phyloP scores from a whole-genome alignment of 1,140 invertebrate genomes.

The Drosophila sucinea region DNA sequence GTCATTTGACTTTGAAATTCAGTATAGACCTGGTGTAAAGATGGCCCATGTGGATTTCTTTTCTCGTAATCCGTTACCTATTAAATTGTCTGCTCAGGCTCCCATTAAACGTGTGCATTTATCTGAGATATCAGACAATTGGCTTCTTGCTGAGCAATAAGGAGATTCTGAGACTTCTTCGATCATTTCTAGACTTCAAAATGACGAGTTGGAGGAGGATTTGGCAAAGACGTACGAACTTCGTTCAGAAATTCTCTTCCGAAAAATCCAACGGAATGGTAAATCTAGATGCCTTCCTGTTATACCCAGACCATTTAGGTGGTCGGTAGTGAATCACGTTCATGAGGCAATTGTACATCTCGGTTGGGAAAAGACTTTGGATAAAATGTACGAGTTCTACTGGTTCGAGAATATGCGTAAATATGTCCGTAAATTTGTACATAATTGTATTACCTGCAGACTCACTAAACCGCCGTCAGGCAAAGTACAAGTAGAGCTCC shows the following conservation, averaged over 20 bases:
- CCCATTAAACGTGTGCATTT: neutral
- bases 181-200: neutral
- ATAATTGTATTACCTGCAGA: constrained; percentile 9
- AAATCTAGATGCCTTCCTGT: no score
- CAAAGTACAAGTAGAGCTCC: constrained; percentile 4
- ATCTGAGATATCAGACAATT: neutral
- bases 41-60: constrained; percentile 7
- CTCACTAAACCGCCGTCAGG: neutral
- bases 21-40: neutral
- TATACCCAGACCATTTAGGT: neutral
- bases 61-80: neutral
- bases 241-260: neutral
- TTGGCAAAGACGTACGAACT: constrained; percentile 7
- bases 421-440: constrained; percentile 11
- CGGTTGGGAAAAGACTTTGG: constrained; percentile 1
- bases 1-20: constrained; percentile 17
- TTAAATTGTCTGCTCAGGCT: neutral
- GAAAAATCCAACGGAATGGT: neutral
- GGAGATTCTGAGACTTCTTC: neutral
- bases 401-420: constrained; percentile 1
- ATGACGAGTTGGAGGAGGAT: no score
- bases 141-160: neutral
- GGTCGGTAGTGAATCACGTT: constrained; percentile 4
- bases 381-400: constrained; percentile 2
- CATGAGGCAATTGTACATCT: constrained; percentile 7